Conservation (phyloP, 1,140 invertebrate species). For the Pogonognathellus flavescens region DNA sequence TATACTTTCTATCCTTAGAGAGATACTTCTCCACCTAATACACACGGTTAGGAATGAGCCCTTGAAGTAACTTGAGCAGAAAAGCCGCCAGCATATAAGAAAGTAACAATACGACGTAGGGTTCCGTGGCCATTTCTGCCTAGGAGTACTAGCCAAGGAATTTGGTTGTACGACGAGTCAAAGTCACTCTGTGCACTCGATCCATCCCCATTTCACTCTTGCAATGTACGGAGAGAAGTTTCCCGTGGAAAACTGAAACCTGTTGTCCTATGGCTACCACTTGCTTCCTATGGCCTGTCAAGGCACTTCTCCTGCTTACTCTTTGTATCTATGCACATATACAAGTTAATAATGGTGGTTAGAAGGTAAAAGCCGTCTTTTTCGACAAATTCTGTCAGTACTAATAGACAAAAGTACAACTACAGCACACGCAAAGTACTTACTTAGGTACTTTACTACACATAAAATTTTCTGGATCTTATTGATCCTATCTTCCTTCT, state of each 20-base stretch:
- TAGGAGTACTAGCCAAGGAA: neutral
- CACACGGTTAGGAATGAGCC: neutral
- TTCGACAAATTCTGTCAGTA: constrained; percentile 1
- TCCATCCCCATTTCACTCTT: constrained; percentile 16
- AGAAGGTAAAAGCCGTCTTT: neutral
- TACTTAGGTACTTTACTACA: no score
- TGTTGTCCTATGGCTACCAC: constrained; percentile 2
- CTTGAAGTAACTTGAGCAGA: neutral
- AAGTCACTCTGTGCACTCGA: no score
- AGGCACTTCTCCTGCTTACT: neutral
- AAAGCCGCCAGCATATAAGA: neutral
- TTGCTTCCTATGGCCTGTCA: neutral
- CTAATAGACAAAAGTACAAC: no score
- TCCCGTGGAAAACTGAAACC: constrained; percentile 27
- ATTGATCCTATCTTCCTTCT: no score
- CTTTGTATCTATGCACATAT: neutral
- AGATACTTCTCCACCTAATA: neutral
- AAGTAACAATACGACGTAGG: neutral
- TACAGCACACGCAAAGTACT: no score
- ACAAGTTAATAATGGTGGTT: neutral
- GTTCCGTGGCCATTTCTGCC: constrained; percentile 7
- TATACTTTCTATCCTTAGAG: neutral
- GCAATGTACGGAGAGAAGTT: neutral
- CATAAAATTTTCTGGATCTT: no score
- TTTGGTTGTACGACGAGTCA: no score